Evolutionary conservation across 2,113 vertebrate species (phyloP).

Genomic region (Dasypus novemcinctus): DNA sequence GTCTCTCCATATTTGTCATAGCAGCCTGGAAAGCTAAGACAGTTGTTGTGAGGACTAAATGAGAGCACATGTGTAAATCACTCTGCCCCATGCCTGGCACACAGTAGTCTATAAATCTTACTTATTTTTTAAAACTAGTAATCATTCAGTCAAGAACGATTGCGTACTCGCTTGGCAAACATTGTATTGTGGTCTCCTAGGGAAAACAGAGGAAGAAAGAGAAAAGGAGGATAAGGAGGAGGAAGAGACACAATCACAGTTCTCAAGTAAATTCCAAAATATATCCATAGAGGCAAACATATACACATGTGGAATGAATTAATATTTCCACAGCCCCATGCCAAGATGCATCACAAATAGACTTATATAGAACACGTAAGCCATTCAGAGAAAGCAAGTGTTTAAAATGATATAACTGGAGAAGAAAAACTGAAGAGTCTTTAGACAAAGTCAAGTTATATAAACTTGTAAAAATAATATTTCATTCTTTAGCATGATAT

Average conservation of each 20-base stretch:
- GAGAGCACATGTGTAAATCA: not conserved
- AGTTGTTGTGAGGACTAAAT: not conserved
- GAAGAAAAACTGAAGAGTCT: constrained; percentile 52
- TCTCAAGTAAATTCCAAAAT: constrained; percentile 42
- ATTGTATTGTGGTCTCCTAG: not conserved
- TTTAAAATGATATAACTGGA: constrained; percentile 51
- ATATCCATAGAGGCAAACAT: constrained; percentile 45
- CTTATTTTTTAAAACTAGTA: not conserved
- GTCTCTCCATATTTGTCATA: too few species aligned
- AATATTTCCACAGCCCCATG: constrained; percentile 53
- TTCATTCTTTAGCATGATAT: constrained; percentile 53
- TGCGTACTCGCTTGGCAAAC: not conserved
- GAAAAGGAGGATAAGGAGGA: not conserved
- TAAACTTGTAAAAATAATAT: not conserved
- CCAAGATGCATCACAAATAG: constrained; percentile 24
- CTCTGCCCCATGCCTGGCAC: not conserved
- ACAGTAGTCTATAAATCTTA: not conserved
- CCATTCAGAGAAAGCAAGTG: constrained; percentile 48
- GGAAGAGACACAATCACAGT: not conserved
- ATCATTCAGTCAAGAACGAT: not conserved
- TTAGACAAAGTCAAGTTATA: constrained; percentile 46
- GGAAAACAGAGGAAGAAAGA: not conserved
- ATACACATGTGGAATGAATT: constrained; percentile 54
- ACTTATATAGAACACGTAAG: not conserved
- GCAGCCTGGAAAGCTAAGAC: too few species aligned